Base-by-base conservation (phyloP, 1,140 invertebrate genomes). In the Drosophila lowei region DNA sequence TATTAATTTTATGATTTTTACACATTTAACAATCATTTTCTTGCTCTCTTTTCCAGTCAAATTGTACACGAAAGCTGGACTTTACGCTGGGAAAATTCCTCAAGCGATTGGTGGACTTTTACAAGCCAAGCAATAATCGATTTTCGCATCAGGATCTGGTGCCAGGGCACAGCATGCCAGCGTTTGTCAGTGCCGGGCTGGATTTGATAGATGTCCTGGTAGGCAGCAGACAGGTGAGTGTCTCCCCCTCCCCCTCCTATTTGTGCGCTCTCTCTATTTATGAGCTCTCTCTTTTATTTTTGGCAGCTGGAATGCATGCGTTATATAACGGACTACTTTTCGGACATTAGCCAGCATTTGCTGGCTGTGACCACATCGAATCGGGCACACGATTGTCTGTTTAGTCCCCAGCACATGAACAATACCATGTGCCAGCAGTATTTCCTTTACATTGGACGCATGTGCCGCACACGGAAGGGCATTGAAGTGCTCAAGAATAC, bases 401-500 rank as follows among this genome's bases (percentile, higher is more conserved):
- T 99, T 67, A 98, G 96, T 91, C 97, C 97, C 0, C 94, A 95
- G 63, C 95, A 97, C 89, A 95, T 99, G 92, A 93, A 94, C 52
- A 97, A 95, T 70, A 98, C 97, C 5, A 95, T 97, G 90, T 97
- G 96, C 90, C 97, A 98, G 91, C 95, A 96, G 91, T 99, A 99
- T 92, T 99, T 99, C 90, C 92, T 99, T 2, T 97, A 98, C 79
- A 94, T 99, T 52, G 98, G 98, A 1, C 95, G 96, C 68, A 92
- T 99, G 57, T 97, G 95, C 64, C 94, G 95, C 49, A 94, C 94
- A n/a, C 92, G 93, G 42, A 93, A 94, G 50, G 97, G 97, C 1
- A 92, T 95, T 28, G 93, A 93, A 56, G 92, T 95, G 60, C 94
- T 99, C 13, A 95, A 97, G 48, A 94, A 94, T 67, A 94, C 95